Conservation (phyloP, 2,888 invertebrate genomes). For the Schrankia costaestrigalis region DNA sequence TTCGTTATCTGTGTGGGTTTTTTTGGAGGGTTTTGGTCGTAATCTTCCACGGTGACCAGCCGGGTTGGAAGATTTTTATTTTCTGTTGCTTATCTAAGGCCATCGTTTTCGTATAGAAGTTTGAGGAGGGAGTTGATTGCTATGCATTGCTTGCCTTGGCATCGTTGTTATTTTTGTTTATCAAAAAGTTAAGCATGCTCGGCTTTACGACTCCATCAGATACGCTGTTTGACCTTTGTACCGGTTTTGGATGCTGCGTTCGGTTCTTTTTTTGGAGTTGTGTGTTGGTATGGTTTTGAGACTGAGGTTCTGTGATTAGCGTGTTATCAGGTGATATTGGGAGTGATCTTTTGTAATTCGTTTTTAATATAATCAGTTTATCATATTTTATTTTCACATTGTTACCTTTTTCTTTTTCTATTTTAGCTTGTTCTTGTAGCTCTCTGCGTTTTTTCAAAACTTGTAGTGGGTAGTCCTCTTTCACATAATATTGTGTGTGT, state of each 20-base stretch:
- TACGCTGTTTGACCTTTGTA: slow-evolving; percentile 9
- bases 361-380: slow-evolving; percentile 8
- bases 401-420: slow-evolving; percentile 7
- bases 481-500: slow-evolving; percentile 7
- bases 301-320: slow-evolving; percentile 2
- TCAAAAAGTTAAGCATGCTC: slow-evolving; percentile 7
- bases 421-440: slow-evolving; percentile 7
- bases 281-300: slow-evolving; percentile 4
- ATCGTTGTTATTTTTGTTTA: slow-evolving; percentile 1
- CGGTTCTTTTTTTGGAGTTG: slow-evolving; percentile 10
- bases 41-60: slow-evolving; percentile 3
- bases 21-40: slow-evolving; percentile 1
- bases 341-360: slow-evolving; percentile 4
- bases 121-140: slow-evolving; percentile 3
- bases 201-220: slow-evolving; percentile 13
- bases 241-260: slow-evolving; percentile 3
- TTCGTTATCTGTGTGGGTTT: not conserved
- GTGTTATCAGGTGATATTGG: slow-evolving; percentile 3
- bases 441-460: slow-evolving; percentile 11
- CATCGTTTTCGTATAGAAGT: slow-evolving; percentile 1
- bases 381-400: slow-evolving; percentile 7
- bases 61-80: slow-evolving; percentile 4
- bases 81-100: slow-evolving; percentile 1
- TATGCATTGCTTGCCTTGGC: slow-evolving; percentile 1
- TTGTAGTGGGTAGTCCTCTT: slow-evolving; percentile 10